Conservation (phyloP, 2,888 invertebrate species). For the Synergus itoensis region DNA sequence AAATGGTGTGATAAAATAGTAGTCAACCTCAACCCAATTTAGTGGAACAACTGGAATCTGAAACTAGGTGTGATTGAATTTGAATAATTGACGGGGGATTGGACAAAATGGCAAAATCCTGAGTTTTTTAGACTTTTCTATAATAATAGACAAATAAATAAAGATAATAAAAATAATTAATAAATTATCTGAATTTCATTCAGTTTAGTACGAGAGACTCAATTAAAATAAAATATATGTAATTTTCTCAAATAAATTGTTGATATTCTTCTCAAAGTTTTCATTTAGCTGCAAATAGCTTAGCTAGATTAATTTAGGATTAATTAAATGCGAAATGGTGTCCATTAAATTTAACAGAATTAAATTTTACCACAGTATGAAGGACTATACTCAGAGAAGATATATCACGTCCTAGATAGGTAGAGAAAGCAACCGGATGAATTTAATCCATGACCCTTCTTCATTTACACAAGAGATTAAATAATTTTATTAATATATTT, state of each 20-base stretch:
- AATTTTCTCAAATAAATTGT: too few relatives aligned
- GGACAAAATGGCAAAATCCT: background rate
- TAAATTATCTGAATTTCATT: too few relatives aligned
- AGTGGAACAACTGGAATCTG: background rate
- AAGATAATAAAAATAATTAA: too few relatives aligned
- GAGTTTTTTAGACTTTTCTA: too few relatives aligned
- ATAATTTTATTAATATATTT: slow-evolving; percentile 1
- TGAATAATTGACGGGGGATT: background rate
- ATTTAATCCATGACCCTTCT: background rate
- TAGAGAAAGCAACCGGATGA: background rate
- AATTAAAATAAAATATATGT: too few relatives aligned
- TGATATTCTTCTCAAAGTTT: too few relatives aligned
- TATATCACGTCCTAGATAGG: background rate
- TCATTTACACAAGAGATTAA: background rate
- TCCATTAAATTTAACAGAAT: background rate
- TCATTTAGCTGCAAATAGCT: too few relatives aligned
- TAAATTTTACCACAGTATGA: background rate
- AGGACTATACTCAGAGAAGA: background rate
- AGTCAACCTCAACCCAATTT: background rate
- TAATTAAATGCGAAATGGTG: too few relatives aligned
- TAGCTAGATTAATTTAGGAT: too few relatives aligned
- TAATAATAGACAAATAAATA: too few relatives aligned
- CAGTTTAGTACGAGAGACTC: too few relatives aligned
- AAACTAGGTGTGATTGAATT: background rate
- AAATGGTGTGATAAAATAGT: background rate